Evolutionary conservation across 2,888 invertebrate species (phyloP).

Genomic region (Achlya flavicornis): DNA sequence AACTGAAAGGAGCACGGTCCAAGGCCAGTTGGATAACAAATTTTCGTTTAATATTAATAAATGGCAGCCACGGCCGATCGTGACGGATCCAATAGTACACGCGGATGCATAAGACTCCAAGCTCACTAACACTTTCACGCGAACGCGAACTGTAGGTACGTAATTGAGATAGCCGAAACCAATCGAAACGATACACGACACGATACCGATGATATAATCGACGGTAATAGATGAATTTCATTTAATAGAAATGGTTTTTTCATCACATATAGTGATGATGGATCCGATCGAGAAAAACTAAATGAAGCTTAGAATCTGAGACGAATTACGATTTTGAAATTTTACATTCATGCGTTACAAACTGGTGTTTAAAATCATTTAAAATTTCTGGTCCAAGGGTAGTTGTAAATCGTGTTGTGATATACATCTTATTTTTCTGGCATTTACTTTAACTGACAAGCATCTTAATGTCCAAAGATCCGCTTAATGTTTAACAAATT

Average conservation of each 20-base stretch:
- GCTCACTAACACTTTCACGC: conserved; percentile 67
- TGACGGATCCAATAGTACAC: conserved; percentile 69
- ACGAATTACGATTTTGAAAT: neutral
- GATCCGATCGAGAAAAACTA: conserved; percentile 3
- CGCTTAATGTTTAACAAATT: neutral
- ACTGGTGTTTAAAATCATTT: conserved; percentile 1
- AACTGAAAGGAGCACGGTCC: conserved; percentile 79
- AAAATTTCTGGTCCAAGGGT: conserved; percentile 6
- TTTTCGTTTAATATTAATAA: conserved; percentile 82
- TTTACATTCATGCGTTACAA: neutral
- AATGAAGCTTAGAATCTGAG: neutral
- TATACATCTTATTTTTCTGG: neutral
- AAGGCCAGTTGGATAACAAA: conserved; percentile 82
- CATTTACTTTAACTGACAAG: neutral
- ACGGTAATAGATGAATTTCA: conserved; percentile 44
- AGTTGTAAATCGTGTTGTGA: conserved; percentile 1
- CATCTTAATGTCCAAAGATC: neutral
- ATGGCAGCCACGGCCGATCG: conserved; percentile 74
- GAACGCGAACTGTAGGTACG: conserved; percentile 49
- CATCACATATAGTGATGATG: neutral
- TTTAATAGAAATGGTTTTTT: conserved; percentile 41
- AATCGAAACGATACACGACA: conserved; percentile 58
- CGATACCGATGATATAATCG: conserved; percentile 62
- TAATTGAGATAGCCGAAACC: conserved; percentile 55
- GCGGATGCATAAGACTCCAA: conserved; percentile 65